Conservation (phyloP, 2,797 vertebrate species). For the Pachyuromys duprasi region DNA sequence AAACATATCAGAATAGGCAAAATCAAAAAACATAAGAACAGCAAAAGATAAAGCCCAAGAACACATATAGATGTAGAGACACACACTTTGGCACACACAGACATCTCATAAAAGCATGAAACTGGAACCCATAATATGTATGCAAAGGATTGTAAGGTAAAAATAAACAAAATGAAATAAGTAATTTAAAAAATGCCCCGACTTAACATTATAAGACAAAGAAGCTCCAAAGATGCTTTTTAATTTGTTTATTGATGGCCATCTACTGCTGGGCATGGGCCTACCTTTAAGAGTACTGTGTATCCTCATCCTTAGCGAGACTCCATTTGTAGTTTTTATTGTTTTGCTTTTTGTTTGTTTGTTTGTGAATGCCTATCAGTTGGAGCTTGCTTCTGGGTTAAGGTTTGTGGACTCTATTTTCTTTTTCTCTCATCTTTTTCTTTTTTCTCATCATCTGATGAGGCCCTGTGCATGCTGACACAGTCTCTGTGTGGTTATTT, state of each 20-base stretch:
- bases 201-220: not conserved
- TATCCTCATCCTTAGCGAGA: not conserved
- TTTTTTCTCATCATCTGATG: not conserved
- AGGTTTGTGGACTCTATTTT: not conserved
- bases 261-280: not conserved
- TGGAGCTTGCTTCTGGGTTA: not conserved
- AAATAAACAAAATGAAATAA: not conserved
- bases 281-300: not conserved
- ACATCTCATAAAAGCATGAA: not conserved
- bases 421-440: not conserved
- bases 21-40: not conserved
- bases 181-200: not conserved
- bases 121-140: not conserved
- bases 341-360: no score
- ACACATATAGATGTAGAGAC: not conserved
- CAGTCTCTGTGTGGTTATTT: not conserved
- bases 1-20: not conserved
- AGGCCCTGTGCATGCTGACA: not conserved
- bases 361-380: not conserved
- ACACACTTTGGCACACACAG: not conserved
- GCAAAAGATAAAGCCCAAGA: not conserved
- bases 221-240: not conserved
- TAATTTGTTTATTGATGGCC: not conserved
- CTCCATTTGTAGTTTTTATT: not conserved
- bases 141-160: not conserved